A percentile compares a stretch with the other conserved stretches of the same genome.
Conservation (phyloP, 1,140 invertebrate species). For the Rhyzopertha dominica region DNA sequence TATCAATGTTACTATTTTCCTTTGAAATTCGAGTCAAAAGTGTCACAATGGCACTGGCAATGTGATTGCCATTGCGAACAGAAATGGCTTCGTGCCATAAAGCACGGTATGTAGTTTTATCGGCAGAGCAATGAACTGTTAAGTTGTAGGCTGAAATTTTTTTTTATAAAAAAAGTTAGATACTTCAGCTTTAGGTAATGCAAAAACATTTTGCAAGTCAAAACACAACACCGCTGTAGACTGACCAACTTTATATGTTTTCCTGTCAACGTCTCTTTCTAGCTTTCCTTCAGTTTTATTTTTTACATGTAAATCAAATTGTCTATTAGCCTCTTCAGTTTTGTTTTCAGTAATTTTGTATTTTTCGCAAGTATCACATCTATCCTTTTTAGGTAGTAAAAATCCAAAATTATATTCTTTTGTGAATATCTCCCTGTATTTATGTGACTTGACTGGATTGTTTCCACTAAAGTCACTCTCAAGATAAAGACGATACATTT, state of each 20-base stretch:
- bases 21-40: conserved; percentile 16
- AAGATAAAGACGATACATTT: conserved; percentile 22
- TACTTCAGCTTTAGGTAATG: conserved; percentile 26
- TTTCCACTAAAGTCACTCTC: conserved; percentile 4
- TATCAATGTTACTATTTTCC: conserved; percentile 10
- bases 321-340: conserved; percentile 1
- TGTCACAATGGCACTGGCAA: conserved; percentile 15
- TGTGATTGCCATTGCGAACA: conserved; percentile 9
- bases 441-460: conserved; percentile 10
- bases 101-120: conserved; percentile 17
- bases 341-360: conserved; percentile 10
- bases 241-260: conserved; percentile 11
- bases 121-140: conserved; percentile 10
- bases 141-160: conserved; percentile 21
- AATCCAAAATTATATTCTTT: conserved; percentile 20
- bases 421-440: conserved; percentile 13
- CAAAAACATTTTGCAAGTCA: conserved; percentile 31
- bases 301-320: conserved; percentile 9
- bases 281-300: conserved; percentile 4
- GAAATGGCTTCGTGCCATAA: conserved; percentile 8
- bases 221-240: conserved; percentile 21
- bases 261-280: conserved; percentile 18
- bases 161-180: conserved; percentile 25
- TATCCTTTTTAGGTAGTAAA: conserved; percentile 21
- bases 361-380: conserved; percentile 23